phyloP scores from a whole-genome alignment of 2,113 vertebrate genomes.

The Tricholaema leucomelas region DNA sequence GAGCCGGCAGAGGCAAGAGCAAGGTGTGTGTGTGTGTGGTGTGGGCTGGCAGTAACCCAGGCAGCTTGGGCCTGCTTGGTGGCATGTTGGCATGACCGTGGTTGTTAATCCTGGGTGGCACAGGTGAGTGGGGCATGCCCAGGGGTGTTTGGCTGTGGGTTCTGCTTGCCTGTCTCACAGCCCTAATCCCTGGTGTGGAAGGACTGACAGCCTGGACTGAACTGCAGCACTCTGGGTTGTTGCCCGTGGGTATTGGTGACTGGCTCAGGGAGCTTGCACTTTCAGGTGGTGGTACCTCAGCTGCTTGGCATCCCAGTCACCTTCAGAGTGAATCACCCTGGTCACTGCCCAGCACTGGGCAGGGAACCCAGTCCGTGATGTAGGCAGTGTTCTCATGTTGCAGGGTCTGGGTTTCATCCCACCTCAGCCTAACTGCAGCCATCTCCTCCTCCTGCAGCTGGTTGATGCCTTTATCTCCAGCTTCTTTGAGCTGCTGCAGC shows the following conservation, averaged over 20 bases:
- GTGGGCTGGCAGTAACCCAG: not conserved
- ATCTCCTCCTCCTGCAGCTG: not conserved
- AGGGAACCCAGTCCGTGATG: accelerated
- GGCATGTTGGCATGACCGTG: conserved; percentile 50
- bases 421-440: not conserved
- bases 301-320: no score
- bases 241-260: accelerated
- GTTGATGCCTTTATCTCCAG: not conserved
- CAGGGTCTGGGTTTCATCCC: not conserved
- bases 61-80: conserved; percentile 4
- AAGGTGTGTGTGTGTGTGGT: conserved; percentile 73
- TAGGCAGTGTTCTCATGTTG: not conserved
- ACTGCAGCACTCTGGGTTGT: accelerated
- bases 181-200: not conserved
- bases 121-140: conserved; percentile 47
- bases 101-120: conserved; percentile 1
- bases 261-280: accelerated
- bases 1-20: conserved; percentile 10
- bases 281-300: not conserved
- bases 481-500: not conserved
- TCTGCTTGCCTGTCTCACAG: conserved; percentile 67
- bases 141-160: not conserved
- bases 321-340: accelerated
- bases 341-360: accelerated
- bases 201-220: not conserved